Evolutionary conservation across 2,888 invertebrate genomes (phyloP).

Genomic region (Sericinus montela): DNA sequence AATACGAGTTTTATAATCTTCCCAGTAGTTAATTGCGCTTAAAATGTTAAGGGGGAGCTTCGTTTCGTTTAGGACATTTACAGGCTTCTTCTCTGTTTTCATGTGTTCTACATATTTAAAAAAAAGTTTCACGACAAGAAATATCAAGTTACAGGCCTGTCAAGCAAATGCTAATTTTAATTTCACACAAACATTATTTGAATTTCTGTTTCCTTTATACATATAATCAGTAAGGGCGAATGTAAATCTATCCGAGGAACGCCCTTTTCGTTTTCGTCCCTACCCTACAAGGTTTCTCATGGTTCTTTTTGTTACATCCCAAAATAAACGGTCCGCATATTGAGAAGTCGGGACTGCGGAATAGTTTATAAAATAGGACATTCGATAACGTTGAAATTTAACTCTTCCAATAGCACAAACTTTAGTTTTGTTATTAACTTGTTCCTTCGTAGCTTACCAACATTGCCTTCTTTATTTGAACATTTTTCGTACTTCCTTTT

Average conservation of each 20-base stretch:
- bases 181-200: constrained; percentile 2
- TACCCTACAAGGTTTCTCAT: constrained; percentile 20
- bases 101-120: too few relatives aligned
- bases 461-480: too few relatives aligned
- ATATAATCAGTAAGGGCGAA: constrained; percentile 9
- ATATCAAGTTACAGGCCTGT: too few relatives aligned
- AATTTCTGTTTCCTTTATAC: constrained; percentile 8
- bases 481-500: too few relatives aligned
- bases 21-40: too few relatives aligned
- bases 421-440: constrained; percentile 27
- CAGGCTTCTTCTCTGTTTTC: too few relatives aligned
- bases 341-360: constrained; percentile 28
- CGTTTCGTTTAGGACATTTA: too few relatives aligned
- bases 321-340: constrained; percentile 27
- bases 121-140: too few relatives aligned
- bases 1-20: too few relatives aligned
- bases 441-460: too few relatives aligned
- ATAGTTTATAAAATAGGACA: constrained; percentile 54
- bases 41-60: too few relatives aligned
- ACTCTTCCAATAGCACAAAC: constrained; percentile 40
- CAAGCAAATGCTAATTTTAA: neutral
- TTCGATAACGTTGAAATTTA: constrained; percentile 53
- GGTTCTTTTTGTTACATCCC: constrained; percentile 26
- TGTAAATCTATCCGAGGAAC: constrained; percentile 19
- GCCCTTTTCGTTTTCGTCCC: constrained; percentile 19